A percentile compares a stretch with the other conserved stretches of the same genome.
These are phyloP conservation scores for Heterodera carotae DNA, from an alignment of 1,140 invertebrate genomes.

Conservation along the genomic window DNA sequence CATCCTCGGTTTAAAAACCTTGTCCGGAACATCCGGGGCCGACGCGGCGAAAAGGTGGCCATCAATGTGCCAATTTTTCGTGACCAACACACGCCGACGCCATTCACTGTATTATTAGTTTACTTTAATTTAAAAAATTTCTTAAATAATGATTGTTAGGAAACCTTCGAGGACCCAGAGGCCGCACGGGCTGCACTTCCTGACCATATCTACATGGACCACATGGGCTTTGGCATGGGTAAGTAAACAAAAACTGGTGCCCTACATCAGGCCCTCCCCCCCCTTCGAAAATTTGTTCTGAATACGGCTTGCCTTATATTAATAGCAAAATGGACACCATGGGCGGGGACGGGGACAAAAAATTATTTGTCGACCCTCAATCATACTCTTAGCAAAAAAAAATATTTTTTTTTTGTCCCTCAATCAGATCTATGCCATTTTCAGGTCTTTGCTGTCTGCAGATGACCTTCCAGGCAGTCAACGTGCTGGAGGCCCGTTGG, in stretches of 20 bases:
- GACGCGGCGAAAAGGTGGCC: constrained; percentile 88
- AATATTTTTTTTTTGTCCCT: too few relatives aligned
- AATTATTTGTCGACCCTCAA: too few relatives aligned
- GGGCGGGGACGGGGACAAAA: too few relatives aligned
- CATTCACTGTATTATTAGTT: constrained; percentile 67
- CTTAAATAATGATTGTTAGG: constrained; percentile 68
- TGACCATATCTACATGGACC: constrained; percentile 92
- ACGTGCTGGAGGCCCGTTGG: constrained; percentile 88
- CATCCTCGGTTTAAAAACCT: constrained; percentile 74
- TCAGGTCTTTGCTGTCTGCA: constrained; percentile 82
- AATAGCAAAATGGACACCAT: too few relatives aligned
- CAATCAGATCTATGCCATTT: constrained; percentile 3
- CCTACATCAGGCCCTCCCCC: too few relatives aligned
- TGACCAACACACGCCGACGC: constrained; percentile 78
- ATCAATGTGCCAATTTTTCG: constrained; percentile 91
- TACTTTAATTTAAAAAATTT: too few relatives aligned
- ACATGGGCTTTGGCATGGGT: constrained; percentile 99
- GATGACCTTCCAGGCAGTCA: constrained; percentile 82
- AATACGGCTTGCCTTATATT: too few relatives aligned
- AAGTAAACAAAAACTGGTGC: too few relatives aligned
- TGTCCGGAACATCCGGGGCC: constrained; percentile 84
- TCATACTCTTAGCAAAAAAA: too few relatives aligned
- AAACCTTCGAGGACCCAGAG: constrained; percentile 72
- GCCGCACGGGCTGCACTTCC: constrained; percentile 53
- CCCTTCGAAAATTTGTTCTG: too few relatives aligned